Base-by-base conservation (phyloP, 2,888 invertebrate genomes). In the Oscheius sp. region DNA sequence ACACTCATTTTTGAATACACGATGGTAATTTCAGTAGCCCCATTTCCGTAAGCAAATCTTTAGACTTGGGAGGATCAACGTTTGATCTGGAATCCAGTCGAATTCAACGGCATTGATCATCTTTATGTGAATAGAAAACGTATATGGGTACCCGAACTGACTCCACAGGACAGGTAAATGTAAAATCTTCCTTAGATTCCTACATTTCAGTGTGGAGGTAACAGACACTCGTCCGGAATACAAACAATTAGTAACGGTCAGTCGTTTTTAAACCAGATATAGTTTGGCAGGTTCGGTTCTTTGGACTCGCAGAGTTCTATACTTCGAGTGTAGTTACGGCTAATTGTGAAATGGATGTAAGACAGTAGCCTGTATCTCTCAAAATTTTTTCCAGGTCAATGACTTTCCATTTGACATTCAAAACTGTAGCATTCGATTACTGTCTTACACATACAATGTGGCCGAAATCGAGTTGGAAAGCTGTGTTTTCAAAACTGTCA, bases 351-450 rank as follows among this genome's bases (percentile, higher is more conserved):
- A 70, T 70, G 70, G 47, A 58, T 29, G 70, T 70, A 37, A 55
- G 70, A 33, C 35, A 50, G 7, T 3, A 10, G 5, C 0, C 32
- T 37, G 2, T 37, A 47, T 63, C 9, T 13, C 21, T 47, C n/a
- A 0, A 51, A 72, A 11, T 10, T 50, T 32, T 32, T 57, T 21
- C 32, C 51, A 72, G 72, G 53, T 72, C 3, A 60, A 11, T 9
- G 55, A 72, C 42, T 72, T 72, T 37, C 72, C 72, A 33, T 72
- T 62, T 37, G 72, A 72, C 32, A 32, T 11, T 60, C 72, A 72
- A 37, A 62, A 51, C 35, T 72, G 72, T 29, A 72, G 51, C 32
- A 42, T 72, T 1, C 35, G 47, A 32, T 53, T 72, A 10, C 51
- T 72, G 2, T 37, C 62, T 9, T 72, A 72, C 50, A 51, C 72